These are phyloP conservation scores for Beris chalybata DNA, from an alignment of 2,888 invertebrate genomes.

Conservation along the genomic window DNA sequence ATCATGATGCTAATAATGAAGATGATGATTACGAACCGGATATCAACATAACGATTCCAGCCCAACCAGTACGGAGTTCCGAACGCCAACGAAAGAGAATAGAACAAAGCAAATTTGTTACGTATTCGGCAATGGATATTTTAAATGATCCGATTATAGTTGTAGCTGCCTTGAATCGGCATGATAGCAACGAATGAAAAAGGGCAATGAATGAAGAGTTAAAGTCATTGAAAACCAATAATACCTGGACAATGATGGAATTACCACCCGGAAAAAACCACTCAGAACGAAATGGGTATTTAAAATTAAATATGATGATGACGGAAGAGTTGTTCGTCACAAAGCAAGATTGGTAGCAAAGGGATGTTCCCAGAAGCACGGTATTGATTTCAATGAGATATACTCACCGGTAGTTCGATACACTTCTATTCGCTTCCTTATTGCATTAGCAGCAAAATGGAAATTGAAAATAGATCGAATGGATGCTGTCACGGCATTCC, in stretches of 20 bases:
- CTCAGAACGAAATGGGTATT: not conserved
- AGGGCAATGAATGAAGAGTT: not conserved
- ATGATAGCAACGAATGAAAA: slow-evolving; percentile 4
- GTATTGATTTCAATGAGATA: too few relatives aligned
- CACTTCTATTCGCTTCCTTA: too few relatives aligned
- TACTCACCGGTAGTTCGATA: too few relatives aligned
- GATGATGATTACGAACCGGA: not conserved
- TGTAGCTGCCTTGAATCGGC: slow-evolving; percentile 1
- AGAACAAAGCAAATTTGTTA: not conserved
- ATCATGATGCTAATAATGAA: not conserved
- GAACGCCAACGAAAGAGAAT: not conserved
- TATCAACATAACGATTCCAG: slow-evolving; percentile 6
- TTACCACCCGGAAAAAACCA: not conserved
- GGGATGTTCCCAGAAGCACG: too few relatives aligned
- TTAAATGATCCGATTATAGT: slow-evolving; percentile 1
- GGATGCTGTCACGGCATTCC: too few relatives aligned
- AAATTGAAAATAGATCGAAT: too few relatives aligned
- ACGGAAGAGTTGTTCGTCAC: too few relatives aligned
- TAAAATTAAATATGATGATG: too few relatives aligned
- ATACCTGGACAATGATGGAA: not conserved
- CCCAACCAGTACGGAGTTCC: slow-evolving; percentile 3
- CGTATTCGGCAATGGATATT: slow-evolving; percentile 6
- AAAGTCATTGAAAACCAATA: not conserved
- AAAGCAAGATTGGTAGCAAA: too few relatives aligned
- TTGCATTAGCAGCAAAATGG: too few relatives aligned